A percentile compares a stretch with the other conserved stretches of the same genome.
These are phyloP conservation scores for Holcopasites calliopsidis DNA, from an alignment of 1,140 invertebrate genomes.

Conservation along the genomic window DNA sequence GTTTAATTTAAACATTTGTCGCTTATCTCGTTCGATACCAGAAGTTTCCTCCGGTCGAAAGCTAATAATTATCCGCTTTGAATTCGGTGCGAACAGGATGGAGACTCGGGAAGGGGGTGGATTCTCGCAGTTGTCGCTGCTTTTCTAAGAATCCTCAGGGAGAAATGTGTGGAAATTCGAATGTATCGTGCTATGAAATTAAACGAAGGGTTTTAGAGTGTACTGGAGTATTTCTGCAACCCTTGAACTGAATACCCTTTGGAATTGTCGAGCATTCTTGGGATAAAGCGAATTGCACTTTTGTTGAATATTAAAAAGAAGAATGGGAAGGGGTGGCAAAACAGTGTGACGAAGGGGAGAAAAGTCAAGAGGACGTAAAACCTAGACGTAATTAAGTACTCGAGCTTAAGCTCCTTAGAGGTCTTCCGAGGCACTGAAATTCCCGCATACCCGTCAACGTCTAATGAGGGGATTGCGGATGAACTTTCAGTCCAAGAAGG, in stretches of 20 bases:
- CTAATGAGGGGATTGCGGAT: conserved; percentile 71
- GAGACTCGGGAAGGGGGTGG: background rate
- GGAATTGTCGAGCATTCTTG: no score
- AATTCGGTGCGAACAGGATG: conserved; percentile 11
- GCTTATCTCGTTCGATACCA: conserved; percentile 42
- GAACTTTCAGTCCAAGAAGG: conserved; percentile 59
- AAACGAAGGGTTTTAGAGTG: background rate
- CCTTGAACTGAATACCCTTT: background rate
- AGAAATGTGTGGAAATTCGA: conserved; percentile 33
- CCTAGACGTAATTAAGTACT: conserved; percentile 67
- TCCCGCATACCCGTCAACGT: conserved; percentile 69
- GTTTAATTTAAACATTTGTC: conserved; percentile 71
- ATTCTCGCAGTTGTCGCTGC: background rate
- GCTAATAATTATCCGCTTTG: conserved; percentile 53
- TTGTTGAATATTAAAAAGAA: no score
- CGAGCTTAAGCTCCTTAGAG: conserved; percentile 67
- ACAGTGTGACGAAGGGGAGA: background rate
- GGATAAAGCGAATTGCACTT: no score
- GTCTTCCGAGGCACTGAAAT: conserved; percentile 71
- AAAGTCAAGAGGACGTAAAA: conserved; percentile 38
- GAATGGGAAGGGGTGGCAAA: background rate
- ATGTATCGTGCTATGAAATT: background rate
- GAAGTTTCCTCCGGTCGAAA: conserved; percentile 46
- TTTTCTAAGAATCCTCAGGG: background rate
- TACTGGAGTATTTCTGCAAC: background rate